Evolutionary conservation across 2,888 invertebrate genomes (phyloP).

Genomic region (Thymelicus lineola): DNA sequence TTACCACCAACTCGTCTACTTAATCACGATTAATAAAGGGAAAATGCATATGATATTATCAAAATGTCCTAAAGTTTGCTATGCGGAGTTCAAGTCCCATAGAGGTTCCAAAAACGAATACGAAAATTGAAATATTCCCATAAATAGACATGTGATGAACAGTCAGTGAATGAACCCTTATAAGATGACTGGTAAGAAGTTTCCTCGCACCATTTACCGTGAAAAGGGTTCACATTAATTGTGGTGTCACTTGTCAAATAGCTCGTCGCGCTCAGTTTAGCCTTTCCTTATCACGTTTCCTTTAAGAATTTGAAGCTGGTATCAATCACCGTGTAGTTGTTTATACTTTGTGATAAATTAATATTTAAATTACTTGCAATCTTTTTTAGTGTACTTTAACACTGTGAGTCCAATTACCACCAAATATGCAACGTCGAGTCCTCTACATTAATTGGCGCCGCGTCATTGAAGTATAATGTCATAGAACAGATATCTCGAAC

Average conservation of each 20-base stretch:
- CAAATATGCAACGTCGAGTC: not conserved
- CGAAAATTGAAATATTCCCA: constrained; percentile 29
- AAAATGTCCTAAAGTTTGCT: not conserved
- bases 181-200: constrained; percentile 56
- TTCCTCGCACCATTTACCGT: constrained; percentile 66
- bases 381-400: not conserved
- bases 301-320: constrained; percentile 11
- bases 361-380: not conserved
- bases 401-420: not conserved
- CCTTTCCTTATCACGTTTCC: constrained; percentile 23
- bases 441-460: not conserved
- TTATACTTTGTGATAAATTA: not conserved
- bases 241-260: constrained; percentile 67
- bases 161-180: constrained; percentile 19
- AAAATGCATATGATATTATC: no score
- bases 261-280: constrained; percentile 43
- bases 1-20: no score
- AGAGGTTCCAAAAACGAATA: not conserved
- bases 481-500: no score
- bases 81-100: not conserved
- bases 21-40: no score
- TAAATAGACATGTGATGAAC: constrained; percentile 13
- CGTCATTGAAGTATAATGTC: no score
- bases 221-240: constrained; percentile 71
- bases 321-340: not conserved